Conservation (phyloP, 2,113 vertebrate species). For the Calyptomena viridis region DNA sequence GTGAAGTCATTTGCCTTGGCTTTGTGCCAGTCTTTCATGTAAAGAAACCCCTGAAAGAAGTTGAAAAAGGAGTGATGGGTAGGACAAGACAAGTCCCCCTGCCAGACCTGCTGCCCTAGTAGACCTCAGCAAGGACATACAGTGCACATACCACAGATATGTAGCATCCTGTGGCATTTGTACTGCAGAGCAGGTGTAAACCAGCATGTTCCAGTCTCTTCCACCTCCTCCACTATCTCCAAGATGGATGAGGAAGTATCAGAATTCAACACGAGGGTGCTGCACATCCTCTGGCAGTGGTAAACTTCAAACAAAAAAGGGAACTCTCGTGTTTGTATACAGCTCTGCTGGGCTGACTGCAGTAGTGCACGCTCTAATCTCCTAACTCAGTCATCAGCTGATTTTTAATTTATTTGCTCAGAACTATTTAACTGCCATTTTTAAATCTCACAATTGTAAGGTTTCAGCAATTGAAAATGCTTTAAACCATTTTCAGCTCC, state of each 20-base stretch:
- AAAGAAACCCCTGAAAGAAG: background rate
- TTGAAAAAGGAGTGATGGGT: background rate
- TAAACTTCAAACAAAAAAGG: background rate
- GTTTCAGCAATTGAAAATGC: background rate
- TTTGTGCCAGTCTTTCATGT: background rate
- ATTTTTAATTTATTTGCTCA: background rate
- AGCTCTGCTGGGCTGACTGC: background rate
- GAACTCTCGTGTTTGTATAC: background rate
- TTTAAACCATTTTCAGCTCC: background rate
- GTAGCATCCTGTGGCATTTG: background rate
- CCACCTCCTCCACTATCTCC: background rate
- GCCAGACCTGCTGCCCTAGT: background rate
- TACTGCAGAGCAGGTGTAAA: fast-evolving
- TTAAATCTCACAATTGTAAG: background rate
- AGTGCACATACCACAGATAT: fast-evolving
- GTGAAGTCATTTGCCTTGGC: background rate
- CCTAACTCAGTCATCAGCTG: background rate
- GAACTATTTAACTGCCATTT: background rate
- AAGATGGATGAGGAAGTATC: background rate
- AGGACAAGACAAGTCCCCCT: background rate
- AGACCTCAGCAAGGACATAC: background rate
- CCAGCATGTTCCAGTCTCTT: background rate
- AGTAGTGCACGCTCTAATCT: background rate
- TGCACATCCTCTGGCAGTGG: background rate
- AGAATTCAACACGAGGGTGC: background rate